A percentile compares a stretch with the other conserved stretches of the same genome.
These are phyloP conservation scores for Blastobasis lacticolella DNA, from an alignment of 2,888 invertebrate genomes.

Conservation along the genomic window DNA sequence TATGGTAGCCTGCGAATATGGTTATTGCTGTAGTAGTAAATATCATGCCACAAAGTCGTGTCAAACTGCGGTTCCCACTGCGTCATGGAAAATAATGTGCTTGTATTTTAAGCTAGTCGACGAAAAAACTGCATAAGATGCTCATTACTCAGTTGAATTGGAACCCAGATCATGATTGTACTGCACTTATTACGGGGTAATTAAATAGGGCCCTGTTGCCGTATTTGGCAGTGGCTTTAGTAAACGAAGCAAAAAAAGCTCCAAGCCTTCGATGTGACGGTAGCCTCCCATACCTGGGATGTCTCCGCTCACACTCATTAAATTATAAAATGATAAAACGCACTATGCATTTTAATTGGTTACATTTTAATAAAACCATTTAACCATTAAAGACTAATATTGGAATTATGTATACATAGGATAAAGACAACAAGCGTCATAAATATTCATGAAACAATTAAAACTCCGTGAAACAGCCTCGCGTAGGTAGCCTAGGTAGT, in stretches of 20 bases:
- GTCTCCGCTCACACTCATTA: constrained; percentile 32
- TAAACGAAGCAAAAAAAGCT: constrained; percentile 46
- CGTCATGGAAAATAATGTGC: constrained; percentile 39
- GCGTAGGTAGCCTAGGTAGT: not conserved
- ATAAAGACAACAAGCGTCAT: constrained; percentile 10
- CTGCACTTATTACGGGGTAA: constrained; percentile 56
- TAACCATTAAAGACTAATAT: constrained; percentile 32
- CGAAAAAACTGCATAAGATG: constrained; percentile 19
- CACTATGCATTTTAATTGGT: constrained; percentile 41
- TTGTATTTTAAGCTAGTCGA: constrained; percentile 31
- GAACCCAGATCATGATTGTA: constrained; percentile 53
- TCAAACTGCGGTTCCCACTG: too few relatives aligned
- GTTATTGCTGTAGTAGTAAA: too few relatives aligned
- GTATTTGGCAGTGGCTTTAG: constrained; percentile 42
- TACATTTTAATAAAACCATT: constrained; percentile 36
- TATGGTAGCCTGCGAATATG: too few relatives aligned
- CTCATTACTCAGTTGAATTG: constrained; percentile 37
- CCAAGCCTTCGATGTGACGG: constrained; percentile 16
- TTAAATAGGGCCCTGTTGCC: constrained; percentile 53
- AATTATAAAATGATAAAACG: constrained; percentile 40
- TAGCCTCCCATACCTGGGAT: constrained; percentile 12
- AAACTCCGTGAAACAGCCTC: constrained; percentile 30
- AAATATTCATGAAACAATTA: constrained; percentile 55
- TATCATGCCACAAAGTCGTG: too few relatives aligned
- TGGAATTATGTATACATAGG: constrained; percentile 17